Evolutionary conservation across 2,113 vertebrate species (phyloP), one percentile per base, ranked within the genome.

Genomic region (Aptenodytes patagonicus): DNA sequence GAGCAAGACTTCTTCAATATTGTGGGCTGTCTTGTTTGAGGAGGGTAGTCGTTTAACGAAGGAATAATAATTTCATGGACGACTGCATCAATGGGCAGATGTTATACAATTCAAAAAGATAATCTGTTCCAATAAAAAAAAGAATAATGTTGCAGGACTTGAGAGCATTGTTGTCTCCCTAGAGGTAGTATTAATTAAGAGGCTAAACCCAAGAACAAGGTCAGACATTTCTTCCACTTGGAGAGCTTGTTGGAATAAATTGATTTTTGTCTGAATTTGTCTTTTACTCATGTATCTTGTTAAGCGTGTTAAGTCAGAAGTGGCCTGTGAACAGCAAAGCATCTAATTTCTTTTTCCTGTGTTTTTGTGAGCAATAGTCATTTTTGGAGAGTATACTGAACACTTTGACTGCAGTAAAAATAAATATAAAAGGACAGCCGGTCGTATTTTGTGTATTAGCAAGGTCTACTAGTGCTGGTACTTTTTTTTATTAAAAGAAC

Each of bases 181-280:
- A 87, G 81, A 91, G 66, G 36, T 81, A 69, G 20, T 61, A 54
- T 72, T 91, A 90, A 90, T 92, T 95, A 76, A 85, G 40, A 93
- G 13, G 22, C 31, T 87, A 77, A 95, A 87, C 20, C 13, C 0
- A n/a, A 65, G 49, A 62, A 24, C 17, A 69, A 95, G 9, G 62
- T 88, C 77, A 80, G 26, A 44, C 5, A 3, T 38, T 79, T 61
- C 42, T 84, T 71, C 69, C 6, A 17, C 40, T 65, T 83, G 24
- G 20, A 75, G 20, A 89, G 32, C 47, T 78, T 68, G 10, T 72
- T 89, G 75, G 17, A 91, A 69, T 90, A 83, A 89, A 91, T 42
- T 25, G 20, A 36, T 60, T 87, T 91, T 93, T 60, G 47, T 72
- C 38, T 87, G 34, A 80, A 76, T 82, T 44, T 44, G 7, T 58